These are phyloP conservation scores for Myrmecophaga tridactyla DNA, from an alignment of 2,113 vertebrate genomes.

Conservation along the genomic window DNA sequence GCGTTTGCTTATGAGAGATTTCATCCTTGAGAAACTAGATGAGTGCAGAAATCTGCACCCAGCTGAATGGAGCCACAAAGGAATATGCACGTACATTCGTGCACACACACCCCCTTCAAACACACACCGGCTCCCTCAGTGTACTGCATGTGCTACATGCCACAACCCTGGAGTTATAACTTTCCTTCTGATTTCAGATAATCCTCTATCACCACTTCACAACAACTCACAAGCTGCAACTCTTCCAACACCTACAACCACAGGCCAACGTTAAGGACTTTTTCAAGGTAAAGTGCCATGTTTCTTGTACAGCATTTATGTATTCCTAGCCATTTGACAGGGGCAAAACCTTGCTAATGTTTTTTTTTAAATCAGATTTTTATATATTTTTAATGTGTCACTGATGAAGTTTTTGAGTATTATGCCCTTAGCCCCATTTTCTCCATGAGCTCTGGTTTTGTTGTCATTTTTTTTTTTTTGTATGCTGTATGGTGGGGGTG, in stretches of 20 bases:
- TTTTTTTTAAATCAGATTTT: conserved; percentile 31
- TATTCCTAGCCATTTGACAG: neutral
- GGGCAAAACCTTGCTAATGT: conserved; percentile 12
- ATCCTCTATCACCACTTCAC: neutral
- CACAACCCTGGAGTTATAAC: neutral
- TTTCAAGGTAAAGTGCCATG: neutral
- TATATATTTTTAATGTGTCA: conserved; percentile 15
- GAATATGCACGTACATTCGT: fast-evolving
- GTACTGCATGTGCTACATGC: neutral
- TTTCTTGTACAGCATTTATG: neutral
- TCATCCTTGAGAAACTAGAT: neutral
- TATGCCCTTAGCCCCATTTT: neutral
- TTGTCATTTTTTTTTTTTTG: no score
- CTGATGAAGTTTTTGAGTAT: neutral
- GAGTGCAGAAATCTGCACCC: neutral
- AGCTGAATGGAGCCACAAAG: neutral
- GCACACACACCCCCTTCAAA: neutral
- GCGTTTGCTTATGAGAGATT: neutral
- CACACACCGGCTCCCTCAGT: neutral
- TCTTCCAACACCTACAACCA: neutral
- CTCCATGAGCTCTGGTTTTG: neutral
- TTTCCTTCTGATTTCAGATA: neutral
- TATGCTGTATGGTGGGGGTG: no score
- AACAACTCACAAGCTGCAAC: neutral
- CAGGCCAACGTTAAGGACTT: neutral